Base-by-base conservation (phyloP, 1,140 invertebrate species). In the Himalopsyche phryganea region DNA sequence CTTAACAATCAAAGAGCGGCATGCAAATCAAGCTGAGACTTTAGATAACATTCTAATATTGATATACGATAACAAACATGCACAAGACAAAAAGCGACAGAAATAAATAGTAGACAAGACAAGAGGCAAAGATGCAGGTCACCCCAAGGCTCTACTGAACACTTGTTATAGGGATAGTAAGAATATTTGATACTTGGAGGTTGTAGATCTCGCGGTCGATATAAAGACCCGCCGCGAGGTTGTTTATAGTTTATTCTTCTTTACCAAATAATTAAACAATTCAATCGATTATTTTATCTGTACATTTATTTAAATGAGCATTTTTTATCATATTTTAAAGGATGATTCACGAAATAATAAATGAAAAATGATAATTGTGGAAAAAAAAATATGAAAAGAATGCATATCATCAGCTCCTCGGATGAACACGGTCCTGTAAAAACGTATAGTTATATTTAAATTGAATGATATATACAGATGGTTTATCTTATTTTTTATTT, bases 151-250 rank as follows among this genome's bases (percentile, higher is more conserved):
- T 28, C 23, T 28, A 28, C 23, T 28, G 23, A 28, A 28, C 23
- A 28, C 23, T 28, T 28, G 23, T 28, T 45, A 46, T 47, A 53
- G 51, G 61, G 52, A 60, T 50, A 58, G 54, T 53, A 58, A 64
- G 58, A 63, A 57, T 60, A 15, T 60, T 64, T 64, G 62, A 64
- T 64, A 64, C 62, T 64, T 64, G 62, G 62, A 64, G 62, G 62
- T 60, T 64, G 61, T 13, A 20, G 58, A 60, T 49, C 44, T 52
- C 50, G 54, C 62, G 53, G 61, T 57, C 42, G 54, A 51, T 36
- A 44, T 47, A 45, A 23, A 19, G 44, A 46, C 52, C 53, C 32
- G 45, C 57, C 61, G 62, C 62, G 51, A 60, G 19, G 58, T 60
- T 53, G 15, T 36, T 59, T 59, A 63, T 49, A 32, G 28, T 28